Base-by-base conservation (phyloP, 2,113 vertebrate genomes). In the Neotoma lepida region DNA sequence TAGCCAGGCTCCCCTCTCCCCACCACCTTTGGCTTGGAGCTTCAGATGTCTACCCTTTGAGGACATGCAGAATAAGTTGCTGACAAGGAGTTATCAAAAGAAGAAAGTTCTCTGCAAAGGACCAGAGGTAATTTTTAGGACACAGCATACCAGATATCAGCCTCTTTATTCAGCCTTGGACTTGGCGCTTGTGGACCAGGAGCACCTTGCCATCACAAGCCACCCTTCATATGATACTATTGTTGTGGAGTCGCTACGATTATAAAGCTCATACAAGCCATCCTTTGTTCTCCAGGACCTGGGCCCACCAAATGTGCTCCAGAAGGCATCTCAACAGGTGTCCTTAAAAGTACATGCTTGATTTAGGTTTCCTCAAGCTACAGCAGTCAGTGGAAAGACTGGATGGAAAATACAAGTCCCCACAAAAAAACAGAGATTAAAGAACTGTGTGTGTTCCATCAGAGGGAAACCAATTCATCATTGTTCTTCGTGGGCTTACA, bases 311-410 rank as follows among this genome's bases (percentile, higher is more conserved):
- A 35, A 64, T 80, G 56, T 20, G 54, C 73, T 96, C 93, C 96
- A 94, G 95, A 95, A 96, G 92, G 93, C 56, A 22, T 61, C 96
- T 93, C 95, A 81, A 87, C 87, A 87, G 94, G 93, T 89, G 46
- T 66, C 89, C 91, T 77, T 71, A 13, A 70, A 85, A 51, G 15
- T 35, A 3, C 71, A 44, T 28, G 33, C 68, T 89, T 96, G 93
- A 95, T 93, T 92, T 91, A 92, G 92, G 49, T 58, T 80, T 95
- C 76, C 15, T 88, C 68, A 61, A 68, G 58, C 88, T 92, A 44
- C n/a, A 84, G 92, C 54, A n/a, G 64, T 64, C 20, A 20, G 73
- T 89, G 93, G 90, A 86, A 68, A 86, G 80, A 73, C 80, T 30
- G 73, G 80, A 78, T 86, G 78, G 81, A 88, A 94, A 94, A 74